Evolutionary conservation across 2,113 vertebrate genomes (phyloP), one percentile per base, ranked within the genome.

Genomic region (Oreochromis tanganicae): DNA sequence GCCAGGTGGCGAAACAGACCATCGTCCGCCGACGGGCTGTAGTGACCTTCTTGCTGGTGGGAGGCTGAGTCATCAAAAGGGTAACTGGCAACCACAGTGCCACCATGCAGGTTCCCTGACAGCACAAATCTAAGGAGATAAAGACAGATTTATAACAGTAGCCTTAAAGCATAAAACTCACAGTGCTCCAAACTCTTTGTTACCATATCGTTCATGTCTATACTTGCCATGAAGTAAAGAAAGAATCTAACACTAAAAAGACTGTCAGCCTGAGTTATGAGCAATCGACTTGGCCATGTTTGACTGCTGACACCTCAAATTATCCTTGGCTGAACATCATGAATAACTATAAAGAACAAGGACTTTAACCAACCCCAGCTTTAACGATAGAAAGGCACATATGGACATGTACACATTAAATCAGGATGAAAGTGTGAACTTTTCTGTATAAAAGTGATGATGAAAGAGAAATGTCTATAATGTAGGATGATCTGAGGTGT

Each of bases 51-150:
- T 5, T 1, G 3, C 27, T 85, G 19, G 75, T 99, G 99, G 1
- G 52, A 73, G 36, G 94, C 90, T 7, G 98, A 98, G 95, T 99
- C 98, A 61, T 99, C 99, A 9, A 97, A 99, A 19, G 99, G 99
- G 93, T 99, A 99, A 94, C 99, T 99, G 89, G 99, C 98, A 50
- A 99, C 98, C 87, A 99, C 98, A 0, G 98, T 97, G 83, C 99
- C 99, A 3, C 99, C 99, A 0, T 99, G 99, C 32, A 99, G 96
- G 93, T 99, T 99, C 87, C 97, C 99, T 14, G 99, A 99, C 73
- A 99, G 96, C 68, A 99, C 97, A 87, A 99, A 99, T 93, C 98
- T 98, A 91, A 9, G 82, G 73, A 59, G 32, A 79, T 9, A 68
- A 73, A 5, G 4, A 57, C 3, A 82, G 11, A 63, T 63, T 86